Conservation (phyloP, 2,797 vertebrate genomes). For the Alouatta caraya region DNA sequence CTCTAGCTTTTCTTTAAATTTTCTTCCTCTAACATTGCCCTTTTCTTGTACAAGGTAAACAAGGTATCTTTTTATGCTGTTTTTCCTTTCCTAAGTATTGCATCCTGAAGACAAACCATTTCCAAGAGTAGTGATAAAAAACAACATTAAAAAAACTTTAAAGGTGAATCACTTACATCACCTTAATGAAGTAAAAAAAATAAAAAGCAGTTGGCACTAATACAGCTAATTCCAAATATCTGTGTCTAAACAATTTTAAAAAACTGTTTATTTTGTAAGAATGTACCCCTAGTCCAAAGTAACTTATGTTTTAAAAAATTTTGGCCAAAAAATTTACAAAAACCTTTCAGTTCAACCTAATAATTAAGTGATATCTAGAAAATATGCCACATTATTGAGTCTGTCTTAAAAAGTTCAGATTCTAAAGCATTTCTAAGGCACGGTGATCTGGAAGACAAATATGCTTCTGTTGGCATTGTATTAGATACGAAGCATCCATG, state of each 20-base stretch:
- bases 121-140: slow-evolving; percentile 68
- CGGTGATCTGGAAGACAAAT: slow-evolving; percentile 84
- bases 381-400: slow-evolving; percentile 82
- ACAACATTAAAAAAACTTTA: slow-evolving; percentile 53
- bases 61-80: slow-evolving; percentile 72
- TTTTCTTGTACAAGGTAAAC: slow-evolving; percentile 77
- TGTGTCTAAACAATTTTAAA: slow-evolving; percentile 78
- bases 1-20: slow-evolving; percentile 42
- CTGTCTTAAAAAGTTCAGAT: slow-evolving; percentile 83
- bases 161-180: slow-evolving; percentile 64
- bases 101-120: slow-evolving; percentile 79
- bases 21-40: slow-evolving; percentile 60
- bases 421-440: slow-evolving; percentile 90
- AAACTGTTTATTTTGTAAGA: slow-evolving; percentile 79
- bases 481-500: slow-evolving; percentile 70
- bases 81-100: slow-evolving; percentile 73
- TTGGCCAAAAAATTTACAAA: slow-evolving; percentile 78
- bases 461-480: slow-evolving; percentile 80
- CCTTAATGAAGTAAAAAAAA: slow-evolving; percentile 77
- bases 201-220: slow-evolving; percentile 83
- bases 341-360: slow-evolving; percentile 82
- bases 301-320: slow-evolving; percentile 80
- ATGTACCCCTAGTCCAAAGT: slow-evolving; percentile 75
- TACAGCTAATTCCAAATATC: slow-evolving; percentile 82
- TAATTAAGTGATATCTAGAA: slow-evolving; percentile 84